Evolutionary conservation across 1,140 invertebrate genomes (phyloP), one percentile per base, ranked within the genome.

Genomic region (Aphaenogaster ashmeadi): DNA sequence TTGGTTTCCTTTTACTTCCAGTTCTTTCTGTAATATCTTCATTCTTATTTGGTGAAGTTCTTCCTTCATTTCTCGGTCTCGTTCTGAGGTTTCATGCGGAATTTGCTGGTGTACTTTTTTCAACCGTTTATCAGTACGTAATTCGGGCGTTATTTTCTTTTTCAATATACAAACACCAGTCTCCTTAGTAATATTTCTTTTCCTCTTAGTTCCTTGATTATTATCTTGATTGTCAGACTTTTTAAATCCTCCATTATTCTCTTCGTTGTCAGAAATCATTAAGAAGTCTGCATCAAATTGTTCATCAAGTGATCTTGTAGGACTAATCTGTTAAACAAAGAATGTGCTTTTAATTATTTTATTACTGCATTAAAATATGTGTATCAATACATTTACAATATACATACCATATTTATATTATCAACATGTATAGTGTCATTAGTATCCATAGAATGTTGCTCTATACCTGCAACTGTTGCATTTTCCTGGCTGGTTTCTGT

Each of bases 31-130:
- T 13, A 67, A 67, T 44, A 67, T 67, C 1, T 27, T 67, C 36
- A 44, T 67, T 21, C 38, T 67, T 21, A n/a, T 44, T 67, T 67
- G 18, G 3, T 67, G 66, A 13, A 67, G 8, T 67, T 67, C 66
- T 67, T 67, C n/a, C 0, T 67, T 67, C 66, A 67, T 67, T 18
- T 67, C 66, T 67, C 3, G 38, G 6, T 67, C 64, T 67, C 66
- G 38, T 8, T 21, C 9, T 44, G 66, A 67, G n/a, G 38, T 41
- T 67, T 67, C 38, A 44, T 44, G 38, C 3, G 11, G 8, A 67
- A 44, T 44, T 44, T 0, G n/a, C 4, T 67, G 60, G 5, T 62
- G 38, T n/a, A 13, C 13, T 67, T 67, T 67, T 6, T 44, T 44
- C 1, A 67, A 67, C 0, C 9, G 21, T 44, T 67, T 67, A 18